Evolutionary conservation across 23 tunicate species (phyloP).

Genomic region (Botrylloides violaceus): DNA sequence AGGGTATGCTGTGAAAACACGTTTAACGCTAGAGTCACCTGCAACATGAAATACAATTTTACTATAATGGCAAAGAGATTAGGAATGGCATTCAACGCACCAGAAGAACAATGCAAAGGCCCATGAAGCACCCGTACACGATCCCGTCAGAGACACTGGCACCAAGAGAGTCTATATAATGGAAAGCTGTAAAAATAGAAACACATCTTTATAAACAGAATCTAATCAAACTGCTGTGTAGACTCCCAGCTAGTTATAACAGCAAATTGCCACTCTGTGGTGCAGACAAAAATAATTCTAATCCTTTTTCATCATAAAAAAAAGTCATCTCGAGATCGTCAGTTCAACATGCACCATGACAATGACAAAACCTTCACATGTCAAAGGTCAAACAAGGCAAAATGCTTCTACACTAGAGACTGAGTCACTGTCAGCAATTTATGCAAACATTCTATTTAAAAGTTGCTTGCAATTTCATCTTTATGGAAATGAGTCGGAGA

Average conservation of each 20-base stretch:
- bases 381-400: too few relatives aligned
- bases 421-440: too few relatives aligned
- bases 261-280: background rate
- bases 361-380: too few relatives aligned
- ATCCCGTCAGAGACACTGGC: slow-evolving; percentile 35
- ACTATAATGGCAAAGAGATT: too few relatives aligned
- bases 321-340: too few relatives aligned
- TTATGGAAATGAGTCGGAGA: background rate
- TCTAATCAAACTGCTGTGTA: background rate
- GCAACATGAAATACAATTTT: slow-evolving; percentile 9
- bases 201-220: too few relatives aligned
- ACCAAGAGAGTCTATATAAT: slow-evolving; percentile 32
- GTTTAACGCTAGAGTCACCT: slow-evolving; percentile 52
- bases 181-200: slow-evolving; percentile 68
- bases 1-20: slow-evolving; percentile 61
- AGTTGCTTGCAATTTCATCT: too few relatives aligned
- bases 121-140: slow-evolving; percentile 27
- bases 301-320: too few relatives aligned
- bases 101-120: slow-evolving; percentile 52
- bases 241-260: background rate
- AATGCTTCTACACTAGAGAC: too few relatives aligned
- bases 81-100: slow-evolving; percentile 7
- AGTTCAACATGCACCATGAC: too few relatives aligned
- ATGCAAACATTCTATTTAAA: too few relatives aligned
- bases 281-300: background rate